Evolutionary conservation across 2,888 invertebrate species (phyloP), one percentile per base, ranked within the genome.

Genomic region (Branchellion lobata): DNA sequence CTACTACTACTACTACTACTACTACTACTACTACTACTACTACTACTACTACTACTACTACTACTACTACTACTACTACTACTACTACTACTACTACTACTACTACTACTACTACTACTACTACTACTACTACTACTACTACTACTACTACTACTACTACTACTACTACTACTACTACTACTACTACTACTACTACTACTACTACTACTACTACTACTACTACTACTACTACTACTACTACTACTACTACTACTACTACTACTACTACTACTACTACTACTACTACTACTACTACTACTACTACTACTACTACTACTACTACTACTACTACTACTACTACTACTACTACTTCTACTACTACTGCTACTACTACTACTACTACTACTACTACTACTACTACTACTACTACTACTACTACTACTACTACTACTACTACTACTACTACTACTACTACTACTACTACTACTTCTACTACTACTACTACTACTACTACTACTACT

Each of bases 351-450:
- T 14, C 61, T 57, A 57, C 61, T 57, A 57, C 36, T 78, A 24
- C 61, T 18, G 21, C 61, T 57, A 57, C 61, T 57, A 57, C 61
- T 57, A 57, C 61, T 57, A 18, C 61, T 57, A 57, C 61, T 57
- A 57, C 61, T 57, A 57, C 61, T 57, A 57, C 61, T 57, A 57
- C 61, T 57, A 57, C 61, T 57, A 57, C 61, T 57, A 57, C 61
- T 57, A 57, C 61, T 57, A 57, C 61, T 57, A 57, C 61, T 57
- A 57, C 61, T 57, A 57, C 61, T 57, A 57, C 61, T 57, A 57
- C 61, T 57, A 57, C 61, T 57, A 57, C 61, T 57, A 57, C 61
- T 57, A 57, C 61, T 57, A 57, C 61, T 57, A 57, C 61, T 57
- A 57, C 61, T 57, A 57, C 61, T 57, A 57, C 61, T 57, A 57